Evolutionary conservation across 2,113 vertebrate genomes (phyloP).

Genomic region (Dicerorhinus sumatrensis): DNA sequence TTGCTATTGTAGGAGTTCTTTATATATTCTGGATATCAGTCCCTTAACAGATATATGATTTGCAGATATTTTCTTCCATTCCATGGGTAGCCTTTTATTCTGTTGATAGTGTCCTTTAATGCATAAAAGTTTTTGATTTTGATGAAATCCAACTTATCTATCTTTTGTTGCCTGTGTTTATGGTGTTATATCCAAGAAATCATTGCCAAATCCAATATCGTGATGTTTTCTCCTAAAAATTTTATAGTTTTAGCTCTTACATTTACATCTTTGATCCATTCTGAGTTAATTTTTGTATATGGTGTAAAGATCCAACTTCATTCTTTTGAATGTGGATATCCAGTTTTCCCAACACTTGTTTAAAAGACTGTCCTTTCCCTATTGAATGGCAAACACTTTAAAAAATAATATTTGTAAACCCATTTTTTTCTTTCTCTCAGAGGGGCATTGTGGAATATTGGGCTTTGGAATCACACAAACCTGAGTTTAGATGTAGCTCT

Average conservation of each 20-base stretch:
- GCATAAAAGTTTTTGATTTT: background rate
- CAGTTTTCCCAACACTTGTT: background rate
- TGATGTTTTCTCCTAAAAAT: background rate
- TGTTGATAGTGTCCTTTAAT: background rate
- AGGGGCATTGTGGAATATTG: background rate
- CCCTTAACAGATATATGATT: background rate
- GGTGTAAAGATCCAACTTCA: background rate
- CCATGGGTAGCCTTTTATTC: background rate
- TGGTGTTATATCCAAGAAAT: background rate
- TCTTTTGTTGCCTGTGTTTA: background rate
- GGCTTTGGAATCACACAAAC: background rate
- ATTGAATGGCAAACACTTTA: background rate
- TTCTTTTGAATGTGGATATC: background rate
- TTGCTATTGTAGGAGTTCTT: background rate
- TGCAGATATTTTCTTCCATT: background rate
- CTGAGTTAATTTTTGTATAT: conserved; percentile 6
- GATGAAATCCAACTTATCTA: background rate
- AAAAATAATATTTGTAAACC: background rate
- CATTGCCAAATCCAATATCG: background rate
- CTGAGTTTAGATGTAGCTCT: background rate
- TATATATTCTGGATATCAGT: background rate
- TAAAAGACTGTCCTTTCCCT: background rate
- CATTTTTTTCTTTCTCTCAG: background rate
- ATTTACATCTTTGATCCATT: background rate
- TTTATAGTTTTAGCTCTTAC: conserved; percentile 9